These are phyloP conservation scores for Tursiops truncatus DNA, from an alignment of 2,113 vertebrate genomes.

Conservation along the genomic window DNA sequence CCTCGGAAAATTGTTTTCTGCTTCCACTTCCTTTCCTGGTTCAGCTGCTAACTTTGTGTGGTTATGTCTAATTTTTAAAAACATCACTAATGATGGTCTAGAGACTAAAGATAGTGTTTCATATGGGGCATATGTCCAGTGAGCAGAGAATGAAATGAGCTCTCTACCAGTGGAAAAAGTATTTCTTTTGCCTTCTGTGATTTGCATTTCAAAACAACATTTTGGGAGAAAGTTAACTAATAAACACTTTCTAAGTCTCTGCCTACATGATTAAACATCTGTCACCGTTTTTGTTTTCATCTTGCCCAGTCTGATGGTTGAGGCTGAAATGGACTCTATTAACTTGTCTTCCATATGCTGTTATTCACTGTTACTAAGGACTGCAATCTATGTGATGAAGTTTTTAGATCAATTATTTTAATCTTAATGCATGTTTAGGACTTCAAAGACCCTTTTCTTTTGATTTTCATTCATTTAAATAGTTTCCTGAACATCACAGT, in stretches of 20 bases:
- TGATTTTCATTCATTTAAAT: slow-evolving; percentile 47
- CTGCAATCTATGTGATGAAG: slow-evolving; percentile 82
- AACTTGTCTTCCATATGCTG: slow-evolving; percentile 72
- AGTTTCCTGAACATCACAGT: slow-evolving; percentile 65
- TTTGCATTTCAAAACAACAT: slow-evolving; percentile 47
- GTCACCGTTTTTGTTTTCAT: slow-evolving; percentile 69
- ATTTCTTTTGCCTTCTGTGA: slow-evolving; percentile 18
- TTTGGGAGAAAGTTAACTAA: background rate
- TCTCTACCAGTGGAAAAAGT: background rate
- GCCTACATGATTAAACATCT: slow-evolving; percentile 26
- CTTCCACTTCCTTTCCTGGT: background rate
- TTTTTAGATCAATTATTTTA: slow-evolving; percentile 82
- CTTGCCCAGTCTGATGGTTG: slow-evolving; percentile 57
- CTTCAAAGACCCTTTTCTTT: slow-evolving; percentile 75
- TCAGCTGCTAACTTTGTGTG: background rate
- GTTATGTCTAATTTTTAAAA: background rate
- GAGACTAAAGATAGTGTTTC: background rate
- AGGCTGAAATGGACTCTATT: slow-evolving; percentile 77
- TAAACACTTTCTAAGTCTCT: background rate
- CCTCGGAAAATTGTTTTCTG: background rate
- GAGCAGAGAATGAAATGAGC: slow-evolving; percentile 15
- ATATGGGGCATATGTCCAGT: background rate
- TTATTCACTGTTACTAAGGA: slow-evolving; percentile 71
- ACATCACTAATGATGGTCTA: background rate
- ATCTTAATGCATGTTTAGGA: slow-evolving; percentile 81